Base-by-base conservation (phyloP, 2,797 vertebrate genomes). In the Chelidonichthys spinosus region DNA sequence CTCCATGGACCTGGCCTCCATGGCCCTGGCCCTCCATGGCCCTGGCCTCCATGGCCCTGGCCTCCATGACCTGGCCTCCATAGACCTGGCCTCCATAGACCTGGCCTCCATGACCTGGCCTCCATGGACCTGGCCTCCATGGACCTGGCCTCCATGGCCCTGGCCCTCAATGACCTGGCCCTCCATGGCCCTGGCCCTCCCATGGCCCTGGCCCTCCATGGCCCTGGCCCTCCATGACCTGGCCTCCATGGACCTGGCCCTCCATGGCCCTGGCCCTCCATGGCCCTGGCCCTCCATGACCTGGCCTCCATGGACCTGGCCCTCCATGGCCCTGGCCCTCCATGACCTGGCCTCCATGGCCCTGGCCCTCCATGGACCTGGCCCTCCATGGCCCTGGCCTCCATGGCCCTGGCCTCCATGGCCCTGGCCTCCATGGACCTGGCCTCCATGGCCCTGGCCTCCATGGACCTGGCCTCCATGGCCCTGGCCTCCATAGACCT, bases 1-100 rank as follows among this genome's bases (percentile, higher is more conserved):
- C n/a, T n/a, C n/a, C n/a, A n/a, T n/a, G n/a, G n/a, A n/a, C n/a
- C n/a, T n/a, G n/a, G 25, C 25, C 25, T 25, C 25, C 25, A 25
- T 25, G 82, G 63, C 74, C 85, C 64, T 76, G 69, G 71, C 71
- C 70, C 66, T n/a, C n/a, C n/a, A n/a, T n/a, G n/a, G n/a, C n/a
- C n/a, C n/a, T n/a, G n/a, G 25, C 25, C 25, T 25, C 25, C 25
- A 25, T 25, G 82, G 63, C 74, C 85, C 64, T 76, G 69, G 71
- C 71, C 70, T n/a, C n/a, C n/a, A n/a, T n/a, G n/a, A n/a, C n/a
- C n/a, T n/a, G n/a, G 25, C 25, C 25, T 25, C 25, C 25, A 25
- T 25, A 81, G 63, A 76, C 85, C 64, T 76, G 69, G 71, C 71
- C 70, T n/a, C n/a, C n/a, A n/a, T n/a, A n/a, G n/a, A n/a, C n/a